phyloP scores from a whole-genome alignment of 2,888 invertebrate genomes.

The Ethmia dodecea region DNA sequence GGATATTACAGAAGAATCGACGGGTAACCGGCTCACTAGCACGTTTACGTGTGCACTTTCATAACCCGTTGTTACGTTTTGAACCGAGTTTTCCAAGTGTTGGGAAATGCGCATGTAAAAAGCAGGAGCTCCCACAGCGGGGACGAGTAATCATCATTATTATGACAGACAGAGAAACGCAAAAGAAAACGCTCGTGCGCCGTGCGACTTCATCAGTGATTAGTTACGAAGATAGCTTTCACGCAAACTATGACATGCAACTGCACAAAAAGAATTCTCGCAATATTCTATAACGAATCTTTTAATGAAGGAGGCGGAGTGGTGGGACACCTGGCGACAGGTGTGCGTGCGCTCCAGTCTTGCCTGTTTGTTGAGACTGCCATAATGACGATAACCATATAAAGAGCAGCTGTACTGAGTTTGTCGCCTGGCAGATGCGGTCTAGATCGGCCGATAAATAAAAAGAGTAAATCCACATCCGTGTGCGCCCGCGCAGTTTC shows the following conservation, averaged over 20 bases:
- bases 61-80: slow-evolving; percentile 70
- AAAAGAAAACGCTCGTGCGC: slow-evolving; percentile 54
- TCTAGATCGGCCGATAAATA: slow-evolving; percentile 69
- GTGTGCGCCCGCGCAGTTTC: slow-evolving; percentile 59
- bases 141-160: slow-evolving; percentile 57
- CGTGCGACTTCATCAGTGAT: slow-evolving; percentile 40
- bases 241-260: slow-evolving; percentile 47
- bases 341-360: slow-evolving; percentile 50
- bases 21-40: slow-evolving; percentile 45
- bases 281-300: slow-evolving; percentile 20
- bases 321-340: slow-evolving; percentile 62
- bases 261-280: slow-evolving; percentile 31
- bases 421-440: slow-evolving; percentile 69
- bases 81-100: slow-evolving; percentile 62
- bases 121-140: slow-evolving; percentile 64
- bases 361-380: slow-evolving; percentile 42
- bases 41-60: slow-evolving; percentile 67
- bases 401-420: slow-evolving; percentile 65
- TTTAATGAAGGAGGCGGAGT: slow-evolving; percentile 14
- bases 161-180: slow-evolving; percentile 43
- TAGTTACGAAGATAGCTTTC: slow-evolving; percentile 52
- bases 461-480: slow-evolving; percentile 70
- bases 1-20: slow-evolving; percentile 53
- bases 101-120: slow-evolving; percentile 62
- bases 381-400: slow-evolving; percentile 45